Conservation (phyloP, 2,888 invertebrate genomes). For the Nineta flava region DNA sequence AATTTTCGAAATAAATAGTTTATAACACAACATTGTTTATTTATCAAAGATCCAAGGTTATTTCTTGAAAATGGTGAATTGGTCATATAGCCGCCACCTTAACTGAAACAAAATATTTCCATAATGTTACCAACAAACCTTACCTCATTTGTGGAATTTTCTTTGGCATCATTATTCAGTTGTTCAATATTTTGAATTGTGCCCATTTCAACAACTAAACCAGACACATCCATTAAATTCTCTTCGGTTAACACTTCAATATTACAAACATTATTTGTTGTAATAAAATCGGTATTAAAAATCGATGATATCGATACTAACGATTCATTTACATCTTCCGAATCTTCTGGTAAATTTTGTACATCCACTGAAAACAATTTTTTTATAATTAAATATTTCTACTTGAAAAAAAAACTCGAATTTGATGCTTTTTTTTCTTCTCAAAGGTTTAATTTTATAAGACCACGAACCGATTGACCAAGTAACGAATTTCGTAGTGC, state of each 20-base stretch:
- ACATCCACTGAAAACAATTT: not conserved
- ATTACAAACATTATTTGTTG: constrained; percentile 9
- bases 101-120: not conserved
- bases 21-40: too few species aligned
- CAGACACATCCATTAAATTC: constrained; percentile 8
- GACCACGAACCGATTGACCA: too few species aligned
- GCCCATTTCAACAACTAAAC: constrained; percentile 8
- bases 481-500: too few species aligned
- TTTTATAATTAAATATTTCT: not conserved
- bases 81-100: too few species aligned
- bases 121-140: too few species aligned
- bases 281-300: constrained; percentile 9
- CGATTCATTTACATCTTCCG: constrained; percentile 8
- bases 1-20: too few species aligned
- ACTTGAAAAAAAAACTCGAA: too few species aligned
- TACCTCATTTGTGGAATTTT: not conserved
- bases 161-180: not conserved
- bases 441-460: too few species aligned
- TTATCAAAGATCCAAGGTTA: too few species aligned
- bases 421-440: too few species aligned
- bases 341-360: not conserved
- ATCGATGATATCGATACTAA: constrained; percentile 11
- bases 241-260: constrained; percentile 11
- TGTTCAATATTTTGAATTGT: not conserved
- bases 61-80: too few species aligned